Percentiles rank a stretch among this genome's conserved stretches.
Conservation (phyloP, 1,140 invertebrate species). For the Epicauta chinensis region DNA sequence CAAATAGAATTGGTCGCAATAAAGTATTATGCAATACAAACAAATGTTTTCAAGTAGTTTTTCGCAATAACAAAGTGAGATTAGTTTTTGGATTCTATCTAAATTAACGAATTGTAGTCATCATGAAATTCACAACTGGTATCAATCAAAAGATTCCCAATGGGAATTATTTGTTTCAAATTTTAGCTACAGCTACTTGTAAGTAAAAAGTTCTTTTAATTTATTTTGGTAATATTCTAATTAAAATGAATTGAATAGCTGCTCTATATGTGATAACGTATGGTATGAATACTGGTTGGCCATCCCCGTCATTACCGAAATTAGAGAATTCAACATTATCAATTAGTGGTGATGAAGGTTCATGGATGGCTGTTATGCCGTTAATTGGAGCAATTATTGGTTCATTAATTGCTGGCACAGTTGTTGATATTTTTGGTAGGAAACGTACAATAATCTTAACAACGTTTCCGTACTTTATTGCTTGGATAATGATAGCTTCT, state of each 20-base stretch:
- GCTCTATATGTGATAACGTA: constrained; percentile 29
- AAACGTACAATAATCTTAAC: too few species aligned
- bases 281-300: constrained; percentile 38
- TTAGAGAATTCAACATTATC: too few species aligned
- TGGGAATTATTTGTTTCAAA: constrained; percentile 1
- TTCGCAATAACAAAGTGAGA: too few species aligned
- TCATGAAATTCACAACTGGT: constrained; percentile 5
- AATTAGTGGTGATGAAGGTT: too few species aligned
- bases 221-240: too few species aligned
- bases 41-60: too few species aligned
- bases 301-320: too few species aligned
- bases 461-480: constrained; percentile 54
- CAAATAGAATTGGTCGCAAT: constrained; percentile 3
- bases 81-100: too few species aligned
- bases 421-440: constrained; percentile 52
- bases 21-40: background rate
- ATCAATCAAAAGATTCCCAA: constrained; percentile 6
- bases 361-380: constrained; percentile 42
- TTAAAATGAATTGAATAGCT: constrained; percentile 24
- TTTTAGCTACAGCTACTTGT: too few species aligned
- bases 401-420: constrained; percentile 40
- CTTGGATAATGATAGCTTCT: constrained; percentile 60
- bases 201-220: too few species aligned
- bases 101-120: background rate
- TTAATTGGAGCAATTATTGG: constrained; percentile 46